These are phyloP conservation scores for Drosophila rubida DNA, from an alignment of 2,888 invertebrate genomes.

Conservation along the genomic window DNA sequence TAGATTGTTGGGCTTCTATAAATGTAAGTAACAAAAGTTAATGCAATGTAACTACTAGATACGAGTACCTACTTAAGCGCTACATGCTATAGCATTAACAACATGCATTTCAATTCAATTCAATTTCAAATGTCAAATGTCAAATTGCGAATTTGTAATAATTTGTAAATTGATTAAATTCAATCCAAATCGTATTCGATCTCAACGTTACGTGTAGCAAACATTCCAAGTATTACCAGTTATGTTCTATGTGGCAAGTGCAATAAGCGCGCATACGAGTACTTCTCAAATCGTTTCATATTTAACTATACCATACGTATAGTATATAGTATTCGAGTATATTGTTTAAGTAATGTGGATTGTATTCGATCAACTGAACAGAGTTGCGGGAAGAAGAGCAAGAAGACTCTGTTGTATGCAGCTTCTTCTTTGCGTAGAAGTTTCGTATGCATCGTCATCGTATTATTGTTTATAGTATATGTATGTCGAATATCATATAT, in stretches of 20 bases:
- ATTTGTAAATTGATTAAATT: background rate
- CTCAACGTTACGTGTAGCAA: slow-evolving; percentile 30
- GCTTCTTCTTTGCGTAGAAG: slow-evolving; percentile 67
- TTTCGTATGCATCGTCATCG: slow-evolving; percentile 44
- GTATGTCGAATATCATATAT: slow-evolving; percentile 20
- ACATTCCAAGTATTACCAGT: slow-evolving; percentile 30
- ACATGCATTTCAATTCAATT: slow-evolving; percentile 67
- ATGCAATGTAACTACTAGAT: slow-evolving; percentile 68
- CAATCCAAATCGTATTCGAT: slow-evolving; percentile 15
- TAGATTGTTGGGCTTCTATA: slow-evolving; percentile 46
- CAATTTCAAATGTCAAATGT: slow-evolving; percentile 6
- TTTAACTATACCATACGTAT: background rate
- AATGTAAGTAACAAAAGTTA: slow-evolving; percentile 78
- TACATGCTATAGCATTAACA: slow-evolving; percentile 80
- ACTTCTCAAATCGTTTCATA: slow-evolving; percentile 9
- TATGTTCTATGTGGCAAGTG: slow-evolving; percentile 40
- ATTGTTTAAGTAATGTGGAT: background rate
- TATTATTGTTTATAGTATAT: background rate
- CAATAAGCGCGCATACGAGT: slow-evolving; percentile 41
- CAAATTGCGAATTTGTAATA: slow-evolving; percentile 1
- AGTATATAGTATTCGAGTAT: background rate
- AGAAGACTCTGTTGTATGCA: slow-evolving; percentile 30
- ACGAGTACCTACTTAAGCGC: slow-evolving; percentile 77
- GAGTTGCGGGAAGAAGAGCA: slow-evolving; percentile 10
- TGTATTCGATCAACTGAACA: slow-evolving; percentile 18